Base-by-base conservation (phyloP, 1,140 invertebrate species). In the Neodiprion fabricii region DNA sequence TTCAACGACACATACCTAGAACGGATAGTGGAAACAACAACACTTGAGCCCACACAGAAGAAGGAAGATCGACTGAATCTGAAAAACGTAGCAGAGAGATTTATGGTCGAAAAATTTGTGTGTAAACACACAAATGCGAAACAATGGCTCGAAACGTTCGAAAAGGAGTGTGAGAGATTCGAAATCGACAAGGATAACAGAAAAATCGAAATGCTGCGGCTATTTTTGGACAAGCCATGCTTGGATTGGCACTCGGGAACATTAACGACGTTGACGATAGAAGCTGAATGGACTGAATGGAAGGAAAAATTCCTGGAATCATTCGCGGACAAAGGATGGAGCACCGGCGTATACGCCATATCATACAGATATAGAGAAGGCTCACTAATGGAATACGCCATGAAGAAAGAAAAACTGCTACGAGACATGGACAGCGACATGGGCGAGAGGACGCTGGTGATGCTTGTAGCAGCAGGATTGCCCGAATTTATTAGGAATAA, bases 1-100 rank as follows among this genome's bases (percentile, higher is more conserved):
- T 77, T 76, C 50, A 61, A 48, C 7, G 75, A 74, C 47, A 9
- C 61, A 23, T 76, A 68, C 67, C 65, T 76, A 48, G 72, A 76
- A 10, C 10, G n/a, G 50, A 53, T 53, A 53, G 50, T 48, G 14
- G 48, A 71, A 71, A n/a, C 14, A 48, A 28, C 7, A 40, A 48
- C 10, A n/a, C 10, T 11, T 11, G 50, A 2, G n/a, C 2, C 50
- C 50, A 53, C 50, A 53, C 50, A 53, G 10, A 53, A 53, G 47
- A 72, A 72, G 21, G 70, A 72, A 7, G 11, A 72, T 17, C 48
- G 12, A 72, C 14, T 72, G 1, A 47, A 72, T 50, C 17, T 72
- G 47, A 72, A 72, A 17, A 7, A 50, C 7, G 17, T 72, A 50
- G 40, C 47, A 7, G 70, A 50, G 48, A 53, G 50, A n/a, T 72